Conservation (phyloP, 2,113 vertebrate genomes). For the Aplodontia rufa region DNA sequence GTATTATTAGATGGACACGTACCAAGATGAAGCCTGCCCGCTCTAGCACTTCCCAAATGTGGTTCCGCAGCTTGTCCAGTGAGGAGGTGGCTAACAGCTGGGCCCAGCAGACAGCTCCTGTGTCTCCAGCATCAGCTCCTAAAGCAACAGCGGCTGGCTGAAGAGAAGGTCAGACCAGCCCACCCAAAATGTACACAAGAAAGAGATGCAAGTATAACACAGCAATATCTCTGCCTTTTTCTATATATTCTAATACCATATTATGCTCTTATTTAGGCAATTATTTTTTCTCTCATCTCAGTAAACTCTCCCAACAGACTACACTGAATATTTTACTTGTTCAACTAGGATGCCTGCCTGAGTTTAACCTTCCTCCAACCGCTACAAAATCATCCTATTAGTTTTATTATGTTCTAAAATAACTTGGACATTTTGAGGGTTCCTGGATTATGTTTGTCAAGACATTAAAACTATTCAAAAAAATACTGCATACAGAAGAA, state of each 20-base stretch:
- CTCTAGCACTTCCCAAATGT: background rate
- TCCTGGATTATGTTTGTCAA: background rate
- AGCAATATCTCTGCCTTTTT: background rate
- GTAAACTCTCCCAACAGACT: background rate
- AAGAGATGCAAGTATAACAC: background rate
- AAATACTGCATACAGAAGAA: background rate
- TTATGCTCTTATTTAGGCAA: background rate
- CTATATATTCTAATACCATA: background rate
- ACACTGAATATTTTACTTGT: background rate
- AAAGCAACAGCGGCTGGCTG: background rate
- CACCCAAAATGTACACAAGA: background rate
- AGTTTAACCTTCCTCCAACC: background rate
- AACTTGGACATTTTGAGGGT: background rate
- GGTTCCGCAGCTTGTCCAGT: background rate
- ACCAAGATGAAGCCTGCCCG: background rate
- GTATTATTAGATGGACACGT: background rate
- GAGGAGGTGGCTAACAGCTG: background rate
- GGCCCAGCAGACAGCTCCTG: background rate
- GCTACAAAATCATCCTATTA: too few species aligned
- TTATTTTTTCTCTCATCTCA: background rate
- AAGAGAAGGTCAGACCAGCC: background rate
- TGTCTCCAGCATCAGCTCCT: too few species aligned
- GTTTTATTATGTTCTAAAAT: background rate
- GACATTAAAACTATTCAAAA: background rate
- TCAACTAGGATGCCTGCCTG: background rate